Evolutionary conservation across 1,140 invertebrate genomes (phyloP).

Genomic region (Drosophila virilis): DNA sequence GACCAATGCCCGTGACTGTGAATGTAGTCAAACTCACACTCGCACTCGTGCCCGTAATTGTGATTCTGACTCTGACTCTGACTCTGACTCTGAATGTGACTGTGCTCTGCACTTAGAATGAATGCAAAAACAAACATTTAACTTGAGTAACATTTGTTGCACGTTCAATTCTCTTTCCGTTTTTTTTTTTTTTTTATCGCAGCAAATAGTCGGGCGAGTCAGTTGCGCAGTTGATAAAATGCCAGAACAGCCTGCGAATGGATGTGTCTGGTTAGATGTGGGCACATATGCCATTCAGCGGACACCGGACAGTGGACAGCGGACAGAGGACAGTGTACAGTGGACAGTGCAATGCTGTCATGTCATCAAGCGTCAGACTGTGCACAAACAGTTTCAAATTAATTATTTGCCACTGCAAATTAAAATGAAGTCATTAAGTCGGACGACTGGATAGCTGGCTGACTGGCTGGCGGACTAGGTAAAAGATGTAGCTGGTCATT

Average conservation of each 20-base stretch:
- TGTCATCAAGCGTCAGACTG: conserved; percentile 78
- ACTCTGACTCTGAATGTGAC: conserved; percentile 6
- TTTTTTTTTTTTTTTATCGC: conserved; percentile 13
- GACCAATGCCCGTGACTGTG: conserved; percentile 27
- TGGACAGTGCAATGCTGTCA: conserved; percentile 21
- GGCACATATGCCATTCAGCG: conserved; percentile 52
- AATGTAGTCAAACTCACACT: conserved; percentile 6
- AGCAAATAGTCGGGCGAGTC: conserved; percentile 55
- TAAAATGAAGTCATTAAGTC: conserved; percentile 79
- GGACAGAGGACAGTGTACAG: not conserved
- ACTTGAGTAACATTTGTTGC: conserved; percentile 74
- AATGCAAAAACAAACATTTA: conserved; percentile 75
- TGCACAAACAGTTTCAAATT: conserved; percentile 80
- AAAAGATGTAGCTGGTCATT: not conserved
- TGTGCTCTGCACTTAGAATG: conserved; percentile 64
- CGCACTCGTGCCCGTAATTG: conserved; percentile 4
- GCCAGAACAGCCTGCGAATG: conserved; percentile 6
- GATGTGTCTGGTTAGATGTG: conserved; percentile 39
- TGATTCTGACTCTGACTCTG: conserved; percentile 6
- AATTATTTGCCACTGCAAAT: conserved; percentile 78
- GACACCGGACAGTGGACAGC: conserved; percentile 20
- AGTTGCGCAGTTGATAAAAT: conserved; percentile 40
- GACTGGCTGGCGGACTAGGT: not conserved
- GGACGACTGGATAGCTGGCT: conserved; percentile 26
- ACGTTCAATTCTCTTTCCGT: conserved; percentile 31